phyloP scores from a whole-genome alignment of 2,797 vertebrate genomes.

The Garrulus glandarius region DNA sequence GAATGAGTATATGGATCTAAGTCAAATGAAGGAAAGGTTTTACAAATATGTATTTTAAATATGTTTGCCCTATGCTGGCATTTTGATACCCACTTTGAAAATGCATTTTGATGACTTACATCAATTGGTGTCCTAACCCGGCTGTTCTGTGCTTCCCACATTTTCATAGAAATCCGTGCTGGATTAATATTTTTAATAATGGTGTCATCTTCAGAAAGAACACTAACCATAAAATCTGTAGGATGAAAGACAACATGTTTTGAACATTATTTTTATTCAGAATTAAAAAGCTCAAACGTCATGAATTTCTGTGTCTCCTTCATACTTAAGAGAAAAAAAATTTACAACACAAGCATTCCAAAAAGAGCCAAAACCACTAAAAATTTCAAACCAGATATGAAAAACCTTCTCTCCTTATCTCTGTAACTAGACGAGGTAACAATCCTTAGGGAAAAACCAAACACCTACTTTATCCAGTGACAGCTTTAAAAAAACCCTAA shows the following conservation, averaged over 20 bases:
- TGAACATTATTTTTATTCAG: neutral
- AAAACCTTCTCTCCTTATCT: neutral
- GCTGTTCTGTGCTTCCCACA: conserved; percentile 75
- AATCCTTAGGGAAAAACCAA: neutral
- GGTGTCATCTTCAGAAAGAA: conserved; percentile 86
- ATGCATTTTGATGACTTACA: conserved; percentile 70
- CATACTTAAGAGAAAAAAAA: neutral
- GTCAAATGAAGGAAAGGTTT: neutral
- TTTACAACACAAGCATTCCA: neutral
- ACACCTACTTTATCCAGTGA: neutral
- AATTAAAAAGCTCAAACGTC: neutral
- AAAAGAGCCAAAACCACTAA: neutral
- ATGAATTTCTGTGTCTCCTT: neutral
- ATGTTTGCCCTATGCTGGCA: neutral
- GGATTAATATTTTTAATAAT: conserved; percentile 83
- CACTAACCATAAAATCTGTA: conserved; percentile 86
- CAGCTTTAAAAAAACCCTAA: neutral
- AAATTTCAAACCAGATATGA: neutral
- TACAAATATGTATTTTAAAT: neutral
- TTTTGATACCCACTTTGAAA: neutral
- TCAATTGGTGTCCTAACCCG: conserved; percentile 32
- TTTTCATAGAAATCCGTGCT: conserved; percentile 81
- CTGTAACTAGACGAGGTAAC: neutral
- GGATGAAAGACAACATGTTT: neutral
- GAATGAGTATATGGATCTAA: neutral